phyloP scores from a whole-genome alignment of 2,113 vertebrate genomes.

The Hemicordylus capensis region DNA sequence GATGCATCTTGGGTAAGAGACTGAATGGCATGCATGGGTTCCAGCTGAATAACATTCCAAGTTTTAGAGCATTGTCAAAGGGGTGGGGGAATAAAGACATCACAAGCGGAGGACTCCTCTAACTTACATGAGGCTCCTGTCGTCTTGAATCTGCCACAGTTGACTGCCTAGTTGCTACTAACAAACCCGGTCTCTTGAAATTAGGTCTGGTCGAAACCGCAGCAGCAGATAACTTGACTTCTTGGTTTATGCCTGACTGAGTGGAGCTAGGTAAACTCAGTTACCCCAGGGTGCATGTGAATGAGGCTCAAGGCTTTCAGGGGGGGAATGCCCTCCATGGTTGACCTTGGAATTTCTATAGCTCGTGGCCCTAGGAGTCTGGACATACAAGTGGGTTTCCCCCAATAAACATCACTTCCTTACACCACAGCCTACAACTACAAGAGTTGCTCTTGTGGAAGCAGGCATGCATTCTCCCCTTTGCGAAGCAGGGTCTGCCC shows the following conservation, averaged over 20 bases:
- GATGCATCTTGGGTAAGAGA: not conserved
- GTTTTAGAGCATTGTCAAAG: not conserved
- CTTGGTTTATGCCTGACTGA: too few relatives aligned
- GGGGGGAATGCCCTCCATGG: not conserved
- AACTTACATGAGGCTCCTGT: not conserved
- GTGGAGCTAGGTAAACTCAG: not conserved
- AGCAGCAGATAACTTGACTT: not conserved
- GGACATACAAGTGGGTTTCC: not conserved
- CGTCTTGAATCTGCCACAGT: not conserved
- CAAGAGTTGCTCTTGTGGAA: too few relatives aligned
- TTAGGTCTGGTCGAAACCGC: not conserved
- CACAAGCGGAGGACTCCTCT: not conserved
- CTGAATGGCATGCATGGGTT: not conserved
- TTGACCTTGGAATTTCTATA: not conserved
- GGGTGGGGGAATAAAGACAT: too few relatives aligned
- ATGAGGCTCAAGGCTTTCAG: not conserved
- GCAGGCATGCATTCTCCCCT: too few relatives aligned
- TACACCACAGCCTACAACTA: too few relatives aligned
- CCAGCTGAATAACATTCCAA: not conserved
- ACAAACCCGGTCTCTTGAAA: not conserved
- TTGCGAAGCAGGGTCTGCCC: too few relatives aligned
- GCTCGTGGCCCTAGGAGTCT: not conserved
- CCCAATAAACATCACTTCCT: not conserved
- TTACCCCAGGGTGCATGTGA: too few relatives aligned
- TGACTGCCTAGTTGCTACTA: not conserved